Conservation (phyloP, 2,888 invertebrate genomes). For the Papilio gigon region DNA sequence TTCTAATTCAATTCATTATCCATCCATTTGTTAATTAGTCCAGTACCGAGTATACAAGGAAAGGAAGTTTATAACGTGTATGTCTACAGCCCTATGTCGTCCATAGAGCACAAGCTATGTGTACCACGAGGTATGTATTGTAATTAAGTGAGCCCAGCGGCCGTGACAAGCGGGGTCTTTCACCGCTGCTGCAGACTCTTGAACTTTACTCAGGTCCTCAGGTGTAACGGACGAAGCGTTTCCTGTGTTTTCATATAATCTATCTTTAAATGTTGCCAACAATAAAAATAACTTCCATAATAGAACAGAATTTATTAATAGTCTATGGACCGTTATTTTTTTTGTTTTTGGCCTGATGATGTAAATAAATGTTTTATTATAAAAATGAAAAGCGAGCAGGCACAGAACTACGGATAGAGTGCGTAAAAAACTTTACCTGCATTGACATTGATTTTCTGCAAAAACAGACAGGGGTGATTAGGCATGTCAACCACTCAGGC, state of each 20-base stretch:
- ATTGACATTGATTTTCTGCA: too few species aligned
- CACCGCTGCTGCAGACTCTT: conserved; percentile 50
- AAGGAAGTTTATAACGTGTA: conserved; percentile 1
- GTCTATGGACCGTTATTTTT: too few species aligned
- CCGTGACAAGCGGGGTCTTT: conserved; percentile 66
- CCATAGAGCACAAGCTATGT: conserved; percentile 63
- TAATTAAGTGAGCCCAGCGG: conserved; percentile 66
- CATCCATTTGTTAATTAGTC: too few species aligned
- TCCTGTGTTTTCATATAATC: conserved; percentile 29
- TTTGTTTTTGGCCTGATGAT: too few species aligned
- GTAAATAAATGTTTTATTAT: too few species aligned
- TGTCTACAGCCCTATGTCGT: conserved; percentile 43
- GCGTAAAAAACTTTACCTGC: too few species aligned
- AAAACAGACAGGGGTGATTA: too few species aligned
- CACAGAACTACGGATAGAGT: too few species aligned
- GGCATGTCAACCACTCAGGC: too few species aligned
- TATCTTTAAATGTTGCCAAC: conserved; percentile 19
- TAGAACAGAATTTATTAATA: not conserved
- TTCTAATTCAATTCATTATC: too few species aligned
- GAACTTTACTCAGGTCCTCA: conserved; percentile 38
- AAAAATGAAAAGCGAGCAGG: too few species aligned
- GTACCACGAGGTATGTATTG: conserved; percentile 46
- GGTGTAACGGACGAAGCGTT: conserved; percentile 27
- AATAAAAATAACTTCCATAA: not conserved
- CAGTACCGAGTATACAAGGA: too few species aligned